Evolutionary conservation across 2,797 vertebrate genomes (phyloP), one percentile per base, ranked within the genome.

Genomic region (Dendrocincla fuliginosa): DNA sequence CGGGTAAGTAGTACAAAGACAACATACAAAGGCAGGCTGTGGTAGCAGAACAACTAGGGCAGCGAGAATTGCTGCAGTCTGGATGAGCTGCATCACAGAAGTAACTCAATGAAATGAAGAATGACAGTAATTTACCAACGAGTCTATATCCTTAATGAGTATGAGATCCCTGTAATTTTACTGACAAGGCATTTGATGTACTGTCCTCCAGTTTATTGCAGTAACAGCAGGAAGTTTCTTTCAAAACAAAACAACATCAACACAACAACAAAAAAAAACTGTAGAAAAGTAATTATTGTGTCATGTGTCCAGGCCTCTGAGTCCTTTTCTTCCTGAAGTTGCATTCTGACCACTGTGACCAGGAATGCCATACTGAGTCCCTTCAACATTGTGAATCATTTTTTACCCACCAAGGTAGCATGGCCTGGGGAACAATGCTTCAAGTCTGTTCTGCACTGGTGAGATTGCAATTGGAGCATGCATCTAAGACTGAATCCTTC

Each of bases 81-180:
- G 87, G 90, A 74, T 0, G 24, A 92, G 60, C 73, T 86, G 49
- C 75, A 63, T 82, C 70, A 65, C 44, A 71, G 49, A 87, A 91
- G 75, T 71, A 86, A 71, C 71, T 89, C 89, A 83, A 25, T 61
- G 90, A 93, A 96, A 95, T 93, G 75, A 95, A 88, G 94, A 84
- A 91, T 83, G 79, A 85, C 50, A 81, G 89, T 93, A 95, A 97
- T 95, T 96, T 97, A 84, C 84, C 37, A 37, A 73, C 64, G 84
- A 93, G 84, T 84, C 80, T 93, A 53, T 84, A 84, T 65, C 77
- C 87, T 89, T 91, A 94, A 96, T 91, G 85, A 89, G 90, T 18
- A 1, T 78, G 71, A 91, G 67, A 87, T 96, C 73, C 81, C 87
- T 87, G 4, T 93, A 89, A 93, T 96, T 94, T 92, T 90, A 84